Evolutionary conservation across 2,888 invertebrate species (phyloP), one percentile per base, ranked within the genome.

Genomic region (Hipparchia semele): DNA sequence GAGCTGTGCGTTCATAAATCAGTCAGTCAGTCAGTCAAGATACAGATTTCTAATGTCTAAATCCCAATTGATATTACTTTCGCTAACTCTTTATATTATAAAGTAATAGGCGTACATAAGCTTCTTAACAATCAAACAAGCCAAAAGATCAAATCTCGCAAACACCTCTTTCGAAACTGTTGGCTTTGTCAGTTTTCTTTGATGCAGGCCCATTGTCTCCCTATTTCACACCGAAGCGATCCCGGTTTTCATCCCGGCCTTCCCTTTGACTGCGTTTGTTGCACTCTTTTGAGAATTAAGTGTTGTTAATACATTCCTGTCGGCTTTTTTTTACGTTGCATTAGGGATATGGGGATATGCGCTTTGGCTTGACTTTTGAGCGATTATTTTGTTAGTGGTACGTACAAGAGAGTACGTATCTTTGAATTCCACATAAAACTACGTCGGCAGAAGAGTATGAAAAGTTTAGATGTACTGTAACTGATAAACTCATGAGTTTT

Each of bases 211-310:
- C 66, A 73, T 73, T 75, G 75, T 73, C 71, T 75, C 66, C 67
- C 71, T 67, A 70, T 75, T 75, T 71, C 73, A 73, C 75, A 69
- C 75, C 68, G 70, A 71, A 73, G 69, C 64, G 71, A 66, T 67
- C 67, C 72, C 73, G 62, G 75, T 73, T 66, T 70, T 68, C 70
- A 73, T 68, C 68, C 75, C 73, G 70, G 68, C 70, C 68, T 73
- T 75, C 73, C 70, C 73, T 75, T 73, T 75, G 73, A 75, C 65
- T 64, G 70, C 70, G 75, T 68, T 75, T 75, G 64, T 73, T 59
- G 59, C 70, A 68, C 73, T 70, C 65, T 68, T 75, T 65, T 68
- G 70, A 64, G 75, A 73, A 75, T 73, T 70, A 75, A 71, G 70
- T 71, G 71, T 73, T 75, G 72, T 71, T 73, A 71, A 72, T 72